These are phyloP conservation scores for Ceratitis capitata DNA, from an alignment of 1,140 invertebrate species.

Conservation along the genomic window DNA sequence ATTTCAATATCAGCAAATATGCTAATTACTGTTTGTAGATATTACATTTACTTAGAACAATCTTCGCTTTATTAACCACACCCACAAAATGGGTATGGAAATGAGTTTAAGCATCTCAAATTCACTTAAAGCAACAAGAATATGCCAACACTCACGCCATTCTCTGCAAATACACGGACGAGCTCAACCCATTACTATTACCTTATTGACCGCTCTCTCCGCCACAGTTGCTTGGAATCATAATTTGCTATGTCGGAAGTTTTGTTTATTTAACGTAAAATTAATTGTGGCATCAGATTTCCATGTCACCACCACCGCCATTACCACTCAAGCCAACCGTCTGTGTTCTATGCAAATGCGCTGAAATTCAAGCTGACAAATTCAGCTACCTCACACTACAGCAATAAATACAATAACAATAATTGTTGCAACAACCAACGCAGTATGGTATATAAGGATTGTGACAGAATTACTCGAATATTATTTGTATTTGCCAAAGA, in stretches of 20 bases:
- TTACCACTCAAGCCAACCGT: neutral
- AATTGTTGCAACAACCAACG: neutral
- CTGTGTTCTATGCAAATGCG: neutral
- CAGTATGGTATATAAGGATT: neutral
- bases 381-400: neutral
- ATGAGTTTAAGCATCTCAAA: neutral
- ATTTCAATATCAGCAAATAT: too few relatives aligned
- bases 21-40: too few relatives aligned
- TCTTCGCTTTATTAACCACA: slow-evolving; percentile 27
- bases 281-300: slow-evolving; percentile 46
- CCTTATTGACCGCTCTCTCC: neutral
- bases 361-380: neutral
- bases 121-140: neutral
- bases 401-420: neutral
- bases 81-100: neutral
- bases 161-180: neutral
- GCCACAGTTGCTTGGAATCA: neutral
- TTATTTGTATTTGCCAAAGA: slow-evolving; percentile 42
- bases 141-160: neutral
- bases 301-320: neutral
- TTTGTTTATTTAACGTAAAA: slow-evolving; percentile 48
- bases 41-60: neutral
- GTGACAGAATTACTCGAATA: slow-evolving; percentile 6
- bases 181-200: neutral
- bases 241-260: slow-evolving; percentile 9